Conservation (phyloP, 2,888 invertebrate species). For the Eucera pruinosa region DNA sequence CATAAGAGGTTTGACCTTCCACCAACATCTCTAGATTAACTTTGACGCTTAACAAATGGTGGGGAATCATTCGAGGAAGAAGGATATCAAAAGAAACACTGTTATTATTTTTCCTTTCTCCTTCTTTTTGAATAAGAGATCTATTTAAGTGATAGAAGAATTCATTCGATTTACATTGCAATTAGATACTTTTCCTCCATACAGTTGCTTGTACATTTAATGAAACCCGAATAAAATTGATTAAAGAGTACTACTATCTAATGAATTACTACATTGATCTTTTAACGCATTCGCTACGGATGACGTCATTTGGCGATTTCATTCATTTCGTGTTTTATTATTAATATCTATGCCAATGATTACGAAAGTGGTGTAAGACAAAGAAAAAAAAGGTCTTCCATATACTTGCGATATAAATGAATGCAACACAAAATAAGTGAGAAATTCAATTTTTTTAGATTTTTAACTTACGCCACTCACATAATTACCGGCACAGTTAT, state of each 20-base stretch:
- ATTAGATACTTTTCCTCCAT: background rate
- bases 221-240: slow-evolving; percentile 4
- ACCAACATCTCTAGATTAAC: slow-evolving; percentile 23
- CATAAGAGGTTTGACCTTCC: slow-evolving; percentile 41
- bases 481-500: no score
- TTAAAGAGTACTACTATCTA: background rate
- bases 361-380: no score
- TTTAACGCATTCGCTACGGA: no score
- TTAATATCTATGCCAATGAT: no score
- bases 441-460: no score
- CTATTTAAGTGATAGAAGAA: background rate
- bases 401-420: no score
- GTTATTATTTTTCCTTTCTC: background rate
- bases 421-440: no score
- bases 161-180: background rate
- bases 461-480: no score
- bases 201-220: slow-evolving; percentile 17
- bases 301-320: no score
- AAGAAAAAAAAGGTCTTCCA: no score
- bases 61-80: background rate
- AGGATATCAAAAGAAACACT: slow-evolving; percentile 3
- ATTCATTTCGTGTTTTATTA: no score
- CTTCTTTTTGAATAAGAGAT: background rate
- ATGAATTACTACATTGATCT: background rate
- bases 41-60: background rate